Evolutionary conservation across 2,113 vertebrate species (phyloP), one percentile per base, ranked within the genome.

Genomic region (Hydropotes inermis): DNA sequence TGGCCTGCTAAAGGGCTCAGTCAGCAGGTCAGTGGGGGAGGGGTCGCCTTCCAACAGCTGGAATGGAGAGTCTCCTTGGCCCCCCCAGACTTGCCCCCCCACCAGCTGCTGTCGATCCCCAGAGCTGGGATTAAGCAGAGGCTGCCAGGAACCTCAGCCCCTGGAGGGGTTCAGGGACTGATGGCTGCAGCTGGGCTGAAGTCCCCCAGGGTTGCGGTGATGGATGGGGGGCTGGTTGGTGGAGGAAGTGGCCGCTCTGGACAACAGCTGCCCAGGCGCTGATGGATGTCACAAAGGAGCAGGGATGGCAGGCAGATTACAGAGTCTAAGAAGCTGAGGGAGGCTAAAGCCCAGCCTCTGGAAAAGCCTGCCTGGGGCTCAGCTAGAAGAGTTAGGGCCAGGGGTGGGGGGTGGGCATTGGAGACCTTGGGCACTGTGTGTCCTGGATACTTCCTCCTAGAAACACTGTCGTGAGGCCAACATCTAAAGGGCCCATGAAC

Each of bases 131-230:
- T 52, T 67, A 52, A 61, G 54, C 17, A 82, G 52, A 84, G 74
- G 76, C 47, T 45, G 43, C 39, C 6, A 0, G 82, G 61, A 86
- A 39, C 19, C 28, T 16, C 36, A 28, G 60, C 13, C 45, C 84
- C 54, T 2, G 33, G n/a, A 55, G 43, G 91, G 70, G 6, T 17
- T 54, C 57, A 0, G 25, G 21, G 78, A 45, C 36, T 50, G 4
- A 9, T 14, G 83, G 76, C 58, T 87, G 60, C 78, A 94, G 93
- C 93, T 95, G 87, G 58, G 50, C 74, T 23, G 14, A 36, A 52
- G n/a, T 45, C 27, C 43, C 13, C 6, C 11, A 14, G 25, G 89
- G 81, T 25, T 87, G n/a, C 1, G 0, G 78, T 47, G 58, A 84
- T 61, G 64, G 87, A 30, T 78, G 43, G 6, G 15, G 30, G 30